Percentiles rank a stretch among this genome's conserved stretches.
phyloP scores from a whole-genome alignment of 2,797 vertebrate species.

The Liparis tanakae region DNA sequence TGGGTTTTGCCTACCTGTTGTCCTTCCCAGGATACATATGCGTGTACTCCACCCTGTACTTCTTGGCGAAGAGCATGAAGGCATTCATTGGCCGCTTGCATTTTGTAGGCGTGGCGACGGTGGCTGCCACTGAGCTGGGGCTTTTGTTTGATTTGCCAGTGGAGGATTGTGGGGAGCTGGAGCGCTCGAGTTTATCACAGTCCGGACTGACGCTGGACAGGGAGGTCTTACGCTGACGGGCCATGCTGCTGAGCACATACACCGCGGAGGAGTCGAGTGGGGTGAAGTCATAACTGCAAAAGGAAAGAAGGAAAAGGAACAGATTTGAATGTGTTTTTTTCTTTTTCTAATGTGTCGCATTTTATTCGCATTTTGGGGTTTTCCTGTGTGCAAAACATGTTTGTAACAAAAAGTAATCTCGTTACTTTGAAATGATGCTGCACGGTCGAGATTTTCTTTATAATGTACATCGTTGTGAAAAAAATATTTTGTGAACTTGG shows the following conservation, averaged over 20 bases:
- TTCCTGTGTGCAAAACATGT: background rate
- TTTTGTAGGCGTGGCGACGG: constrained; percentile 92
- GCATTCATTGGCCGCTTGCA: constrained; percentile 99
- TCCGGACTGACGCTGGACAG: constrained; percentile 91
- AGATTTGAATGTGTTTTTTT: background rate
- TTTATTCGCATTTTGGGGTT: background rate
- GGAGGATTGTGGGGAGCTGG: constrained; percentile 86
- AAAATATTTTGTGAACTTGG: background rate
- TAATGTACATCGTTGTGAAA: background rate
- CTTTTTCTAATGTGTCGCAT: background rate
- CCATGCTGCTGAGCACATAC: constrained; percentile 98
- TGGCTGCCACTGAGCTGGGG: constrained; percentile 92
- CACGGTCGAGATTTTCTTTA: background rate
- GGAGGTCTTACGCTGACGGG: constrained; percentile 95
- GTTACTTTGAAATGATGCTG: background rate
- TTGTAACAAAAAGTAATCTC: background rate
- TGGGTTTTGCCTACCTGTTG: constrained; percentile 88
- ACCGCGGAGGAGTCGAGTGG: constrained; percentile 98
- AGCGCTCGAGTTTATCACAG: constrained; percentile 88
- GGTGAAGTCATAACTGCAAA: constrained; percentile 94
- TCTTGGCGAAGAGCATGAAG: constrained; percentile 99
- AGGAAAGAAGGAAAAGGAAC: background rate
- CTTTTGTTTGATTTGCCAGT: constrained; percentile 89
- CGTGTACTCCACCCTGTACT: constrained; percentile 99
- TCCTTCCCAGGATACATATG: constrained; percentile 99